Conservation (phyloP, 2,113 vertebrate genomes). For the Mixornis gularis region DNA sequence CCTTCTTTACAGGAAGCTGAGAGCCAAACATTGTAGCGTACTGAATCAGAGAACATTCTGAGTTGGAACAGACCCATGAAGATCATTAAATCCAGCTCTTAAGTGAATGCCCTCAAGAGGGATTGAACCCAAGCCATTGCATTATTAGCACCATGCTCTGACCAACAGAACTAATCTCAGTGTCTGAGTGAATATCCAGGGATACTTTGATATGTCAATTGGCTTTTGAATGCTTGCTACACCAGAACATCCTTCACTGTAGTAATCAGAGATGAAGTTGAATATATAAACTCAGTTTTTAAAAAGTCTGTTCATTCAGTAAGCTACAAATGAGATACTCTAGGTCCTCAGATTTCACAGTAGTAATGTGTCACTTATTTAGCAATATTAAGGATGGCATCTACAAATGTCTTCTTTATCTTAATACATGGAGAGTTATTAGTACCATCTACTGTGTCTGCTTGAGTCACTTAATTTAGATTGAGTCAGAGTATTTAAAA, state of each 20-base stretch:
- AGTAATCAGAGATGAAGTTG: neutral
- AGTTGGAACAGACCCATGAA: accelerated
- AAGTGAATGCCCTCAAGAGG: neutral
- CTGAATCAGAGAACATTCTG: neutral
- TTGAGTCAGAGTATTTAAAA: slow-evolving; percentile 19
- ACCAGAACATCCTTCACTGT: neutral
- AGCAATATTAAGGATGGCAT: neutral
- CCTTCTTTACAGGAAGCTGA: neutral
- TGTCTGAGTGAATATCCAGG: neutral
- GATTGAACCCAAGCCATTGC: neutral
- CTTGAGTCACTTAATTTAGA: neutral
- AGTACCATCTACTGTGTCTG: neutral
- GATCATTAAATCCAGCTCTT: neutral
- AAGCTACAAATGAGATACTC: neutral
- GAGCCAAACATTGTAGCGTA: neutral
- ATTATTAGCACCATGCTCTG: neutral
- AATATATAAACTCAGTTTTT: neutral
- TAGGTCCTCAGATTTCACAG: neutral
- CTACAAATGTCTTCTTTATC: neutral
- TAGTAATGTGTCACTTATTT: neutral
- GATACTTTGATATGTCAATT: neutral
- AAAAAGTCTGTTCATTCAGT: neutral
- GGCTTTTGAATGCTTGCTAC: neutral
- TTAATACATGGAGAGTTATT: neutral
- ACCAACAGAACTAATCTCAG: neutral